Conservation (phyloP, 2,797 vertebrate genomes). For the Discoglossus pictus region DNA sequence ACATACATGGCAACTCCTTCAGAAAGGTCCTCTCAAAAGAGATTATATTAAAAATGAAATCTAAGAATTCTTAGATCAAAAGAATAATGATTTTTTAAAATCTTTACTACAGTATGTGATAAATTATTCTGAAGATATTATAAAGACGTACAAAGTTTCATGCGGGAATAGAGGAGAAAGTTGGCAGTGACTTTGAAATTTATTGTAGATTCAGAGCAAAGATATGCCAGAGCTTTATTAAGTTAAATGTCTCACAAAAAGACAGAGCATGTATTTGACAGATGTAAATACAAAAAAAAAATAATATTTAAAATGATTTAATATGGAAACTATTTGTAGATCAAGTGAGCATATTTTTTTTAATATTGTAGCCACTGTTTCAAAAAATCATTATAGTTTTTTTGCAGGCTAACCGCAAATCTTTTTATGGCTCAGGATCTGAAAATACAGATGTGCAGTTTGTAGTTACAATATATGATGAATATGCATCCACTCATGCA, state of each 20-base stretch:
- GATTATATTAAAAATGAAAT: conserved; percentile 77
- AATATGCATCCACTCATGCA: no score
- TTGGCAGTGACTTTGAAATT: conserved; percentile 69
- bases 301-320: conserved; percentile 15
- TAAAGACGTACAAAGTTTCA: conserved; percentile 68
- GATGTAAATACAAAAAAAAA: conserved; percentile 25
- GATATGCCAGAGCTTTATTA: conserved; percentile 33
- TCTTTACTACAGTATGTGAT: conserved; percentile 70
- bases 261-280: conserved; percentile 24
- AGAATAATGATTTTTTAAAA: conserved; percentile 75
- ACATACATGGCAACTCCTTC: conserved; percentile 66
- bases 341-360: no score
- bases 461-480: no score
- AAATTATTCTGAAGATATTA: conserved; percentile 76
- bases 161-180: conserved; percentile 59
- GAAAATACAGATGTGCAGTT: no score
- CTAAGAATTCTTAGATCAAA: conserved; percentile 80
- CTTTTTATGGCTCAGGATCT: no score
- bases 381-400: no score
- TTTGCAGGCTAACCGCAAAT: no score
- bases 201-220: conserved; percentile 43
- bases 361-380: no score
- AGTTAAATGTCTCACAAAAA: conserved; percentile 37
- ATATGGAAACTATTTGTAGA: neutral
- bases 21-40: conserved; percentile 68